Evolutionary conservation across 2,113 vertebrate species (phyloP).

Genomic region (Morone saxatilis): DNA sequence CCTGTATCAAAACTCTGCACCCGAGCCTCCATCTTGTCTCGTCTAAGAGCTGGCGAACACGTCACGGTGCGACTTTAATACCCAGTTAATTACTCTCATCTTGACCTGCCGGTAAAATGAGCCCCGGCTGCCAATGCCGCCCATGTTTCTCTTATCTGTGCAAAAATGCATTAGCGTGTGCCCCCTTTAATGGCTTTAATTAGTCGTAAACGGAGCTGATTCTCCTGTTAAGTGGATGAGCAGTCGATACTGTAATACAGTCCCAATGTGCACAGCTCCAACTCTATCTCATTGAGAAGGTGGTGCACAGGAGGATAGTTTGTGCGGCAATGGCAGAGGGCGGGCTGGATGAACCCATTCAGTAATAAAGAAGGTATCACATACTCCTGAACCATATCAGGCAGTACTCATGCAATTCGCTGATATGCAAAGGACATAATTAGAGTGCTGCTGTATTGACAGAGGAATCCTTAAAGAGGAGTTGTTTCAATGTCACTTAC

Average conservation of each 20-base stretch:
- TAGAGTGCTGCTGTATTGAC: slow-evolving; percentile 57
- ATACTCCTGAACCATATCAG: slow-evolving; percentile 41
- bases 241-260: slow-evolving; percentile 73
- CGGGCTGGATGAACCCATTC: slow-evolving; percentile 32
- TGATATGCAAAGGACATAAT: slow-evolving; percentile 60
- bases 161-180: slow-evolving; percentile 72
- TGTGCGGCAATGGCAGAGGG: slow-evolving; percentile 19
- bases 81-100: slow-evolving; percentile 78
- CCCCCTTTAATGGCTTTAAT: slow-evolving; percentile 81
- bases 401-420: slow-evolving; percentile 28
- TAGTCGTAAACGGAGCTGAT: slow-evolving; percentile 78
- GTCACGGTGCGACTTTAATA: slow-evolving; percentile 68
- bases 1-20: slow-evolving; percentile 49
- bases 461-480: slow-evolving; percentile 42
- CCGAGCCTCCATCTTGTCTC: slow-evolving; percentile 52
- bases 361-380: slow-evolving; percentile 48
- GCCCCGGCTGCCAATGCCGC: slow-evolving; percentile 45
- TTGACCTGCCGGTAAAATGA: slow-evolving; percentile 75
- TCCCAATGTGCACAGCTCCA: slow-evolving; percentile 45
- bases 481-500: slow-evolving; percentile 62
- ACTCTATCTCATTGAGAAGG: slow-evolving; percentile 53
- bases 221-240: slow-evolving; percentile 73
- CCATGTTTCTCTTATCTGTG: slow-evolving; percentile 73
- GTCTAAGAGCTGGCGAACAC: slow-evolving; percentile 32
- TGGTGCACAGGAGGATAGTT: slow-evolving; percentile 36